Base-by-base conservation (phyloP, 2,113 vertebrate species). In the Zingel zingel region DNA sequence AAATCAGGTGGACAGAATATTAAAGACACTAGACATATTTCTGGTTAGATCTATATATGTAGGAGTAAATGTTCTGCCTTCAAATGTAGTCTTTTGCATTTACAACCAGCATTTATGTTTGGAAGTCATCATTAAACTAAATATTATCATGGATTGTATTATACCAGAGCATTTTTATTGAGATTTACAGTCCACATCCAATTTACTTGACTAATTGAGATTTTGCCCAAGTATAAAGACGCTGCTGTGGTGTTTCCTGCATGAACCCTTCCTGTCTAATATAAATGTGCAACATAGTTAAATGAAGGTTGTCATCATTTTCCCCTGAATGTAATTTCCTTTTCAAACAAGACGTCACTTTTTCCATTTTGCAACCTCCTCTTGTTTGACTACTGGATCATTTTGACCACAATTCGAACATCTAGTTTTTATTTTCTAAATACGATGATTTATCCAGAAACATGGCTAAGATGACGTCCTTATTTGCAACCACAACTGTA, bases 401-500 rank as follows among this genome's bases (percentile, higher is more conserved):
- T 27, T 27, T 21, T 45, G 30, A 30, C 33, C 33, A 16, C 54
- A 18, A 33, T 47, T 67, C 2, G 2, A 73, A 23, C 36, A 13
- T 54, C 1, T 8, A 2, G 21, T 19, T 27, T 13, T 30, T 36
- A 23, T 18, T 19, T 1, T 23, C 58, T 12, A 47, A 58, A 64
- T 39, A 13, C 1, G 1, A 51, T 33, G 81, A 75, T 62, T 77
- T 16, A 65, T 33, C 30, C 53, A 14, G 50, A 45, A 6, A 63
- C 36, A 50, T 1, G 63, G 19, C n/a, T 70, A 16, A 19, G n/a
- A 56, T 1, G 50, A 81, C 77, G 50, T 67, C 50, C 59, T 65
- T 74, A 68, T 53, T 65, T 54, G 79, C 39, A 50, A 58, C 67
- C 72, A 19, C 80, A 79, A 53, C 15, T 64, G 48, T 72, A 64